Evolutionary conservation across 2,113 vertebrate genomes (phyloP).

Genomic region (Plecotus auritus): DNA sequence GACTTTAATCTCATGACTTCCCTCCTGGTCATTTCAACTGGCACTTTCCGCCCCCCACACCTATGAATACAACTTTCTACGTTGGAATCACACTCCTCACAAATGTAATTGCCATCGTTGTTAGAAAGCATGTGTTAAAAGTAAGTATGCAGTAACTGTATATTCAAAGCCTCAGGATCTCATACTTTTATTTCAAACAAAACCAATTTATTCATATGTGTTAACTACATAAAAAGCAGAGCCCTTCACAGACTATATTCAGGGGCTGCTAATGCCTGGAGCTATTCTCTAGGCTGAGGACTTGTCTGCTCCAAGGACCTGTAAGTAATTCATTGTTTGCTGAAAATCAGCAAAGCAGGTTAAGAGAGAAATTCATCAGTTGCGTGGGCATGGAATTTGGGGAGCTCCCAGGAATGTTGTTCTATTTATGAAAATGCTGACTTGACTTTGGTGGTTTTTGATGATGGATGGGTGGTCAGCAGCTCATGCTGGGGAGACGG

Average conservation of each 20-base stretch:
- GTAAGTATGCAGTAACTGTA: background rate
- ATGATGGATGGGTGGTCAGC: background rate
- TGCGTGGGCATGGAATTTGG: background rate
- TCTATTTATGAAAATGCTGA: background rate
- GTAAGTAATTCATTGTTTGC: background rate
- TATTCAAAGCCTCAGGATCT: background rate
- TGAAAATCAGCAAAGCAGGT: background rate
- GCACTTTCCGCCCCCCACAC: too few species aligned
- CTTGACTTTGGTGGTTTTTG: background rate
- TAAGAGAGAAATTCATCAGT: background rate
- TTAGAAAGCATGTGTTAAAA: constrained; percentile 19
- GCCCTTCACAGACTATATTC: background rate
- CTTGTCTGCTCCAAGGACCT: background rate
- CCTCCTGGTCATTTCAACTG: background rate
- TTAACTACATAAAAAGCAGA: background rate
- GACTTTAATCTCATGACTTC: background rate
- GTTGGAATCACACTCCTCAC: background rate
- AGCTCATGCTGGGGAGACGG: background rate
- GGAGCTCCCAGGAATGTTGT: background rate
- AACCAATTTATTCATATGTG: background rate
- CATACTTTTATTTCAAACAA: background rate
- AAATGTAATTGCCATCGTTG: background rate
- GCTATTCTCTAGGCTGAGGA: background rate
- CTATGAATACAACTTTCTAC: background rate
- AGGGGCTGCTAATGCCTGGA: background rate